These are phyloP conservation scores for Caenorhabditis virilis DNA, from an alignment of 2,888 invertebrate genomes.

Conservation along the genomic window DNA sequence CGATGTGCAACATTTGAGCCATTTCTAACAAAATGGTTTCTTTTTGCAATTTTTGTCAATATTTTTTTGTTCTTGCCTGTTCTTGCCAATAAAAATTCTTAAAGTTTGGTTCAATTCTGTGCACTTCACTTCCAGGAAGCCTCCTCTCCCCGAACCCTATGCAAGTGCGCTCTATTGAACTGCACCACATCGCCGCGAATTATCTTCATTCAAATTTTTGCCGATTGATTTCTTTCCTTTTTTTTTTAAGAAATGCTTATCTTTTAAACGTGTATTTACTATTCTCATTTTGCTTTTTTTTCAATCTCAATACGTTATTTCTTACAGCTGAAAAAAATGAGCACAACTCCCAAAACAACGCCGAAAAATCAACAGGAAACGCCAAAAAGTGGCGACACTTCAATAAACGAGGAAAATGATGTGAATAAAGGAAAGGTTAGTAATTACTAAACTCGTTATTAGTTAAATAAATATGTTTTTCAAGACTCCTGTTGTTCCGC, in stretches of 20 bases:
- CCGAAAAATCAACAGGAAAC: not conserved
- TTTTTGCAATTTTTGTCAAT: not conserved
- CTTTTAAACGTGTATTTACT: no score
- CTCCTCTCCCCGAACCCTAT: not conserved
- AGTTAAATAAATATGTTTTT: slow-evolving; percentile 1
- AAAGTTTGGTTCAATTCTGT: not conserved
- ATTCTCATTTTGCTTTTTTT: no score
- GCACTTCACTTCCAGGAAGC: not conserved
- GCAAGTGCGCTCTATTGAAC: not conserved
- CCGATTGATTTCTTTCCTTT: not conserved
- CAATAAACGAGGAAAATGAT: not conserved
- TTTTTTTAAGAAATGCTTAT: no score
- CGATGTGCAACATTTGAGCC: not conserved
- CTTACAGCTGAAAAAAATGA: not conserved
- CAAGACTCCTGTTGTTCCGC: slow-evolving; percentile 29
- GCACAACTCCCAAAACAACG: not conserved
- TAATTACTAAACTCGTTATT: not conserved
- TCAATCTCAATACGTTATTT: no score
- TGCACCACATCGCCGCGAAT: not conserved
- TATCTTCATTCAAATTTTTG: not conserved
- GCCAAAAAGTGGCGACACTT: no score
- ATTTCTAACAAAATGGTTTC: not conserved
- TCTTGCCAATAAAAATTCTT: not conserved
- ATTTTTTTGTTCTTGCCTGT: not conserved
- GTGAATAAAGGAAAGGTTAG: not conserved